Evolutionary conservation across 1,140 invertebrate species (phyloP).

Genomic region (Bombus sylvicola): DNA sequence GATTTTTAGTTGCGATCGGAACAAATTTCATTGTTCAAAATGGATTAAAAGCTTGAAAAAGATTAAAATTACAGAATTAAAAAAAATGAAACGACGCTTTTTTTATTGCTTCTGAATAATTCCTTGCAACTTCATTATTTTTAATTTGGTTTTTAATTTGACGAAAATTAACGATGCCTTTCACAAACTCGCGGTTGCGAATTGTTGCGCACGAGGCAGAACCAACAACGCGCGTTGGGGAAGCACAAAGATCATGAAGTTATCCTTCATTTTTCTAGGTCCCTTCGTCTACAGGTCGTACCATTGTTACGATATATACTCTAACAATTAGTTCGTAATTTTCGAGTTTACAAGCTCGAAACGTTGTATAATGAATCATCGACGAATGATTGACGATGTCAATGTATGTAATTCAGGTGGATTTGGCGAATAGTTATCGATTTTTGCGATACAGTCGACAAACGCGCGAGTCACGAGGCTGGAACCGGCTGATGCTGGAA

Average conservation of each 20-base stretch:
- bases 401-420: background rate
- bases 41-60: background rate
- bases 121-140: too few relatives aligned
- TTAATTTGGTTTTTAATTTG: too few relatives aligned
- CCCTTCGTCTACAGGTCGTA: too few relatives aligned
- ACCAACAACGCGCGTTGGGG: too few relatives aligned
- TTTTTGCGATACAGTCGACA: conserved; percentile 43
- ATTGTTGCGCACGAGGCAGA: too few relatives aligned
- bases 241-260: too few relatives aligned
- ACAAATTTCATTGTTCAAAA: background rate
- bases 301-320: too few relatives aligned
- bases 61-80: background rate
- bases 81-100: background rate
- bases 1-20: background rate
- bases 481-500: conserved; percentile 31
- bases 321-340: background rate
- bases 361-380: background rate
- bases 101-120: too few relatives aligned
- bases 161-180: too few relatives aligned
- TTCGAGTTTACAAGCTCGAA: background rate
- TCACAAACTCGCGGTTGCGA: too few relatives aligned
- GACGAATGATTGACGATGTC: background rate
- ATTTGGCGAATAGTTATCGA: conserved; percentile 58
- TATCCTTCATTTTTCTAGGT: too few relatives aligned
- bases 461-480: conserved; percentile 24